Base-by-base conservation (phyloP, 1,140 invertebrate species). In the Potamilus streckersoni region DNA sequence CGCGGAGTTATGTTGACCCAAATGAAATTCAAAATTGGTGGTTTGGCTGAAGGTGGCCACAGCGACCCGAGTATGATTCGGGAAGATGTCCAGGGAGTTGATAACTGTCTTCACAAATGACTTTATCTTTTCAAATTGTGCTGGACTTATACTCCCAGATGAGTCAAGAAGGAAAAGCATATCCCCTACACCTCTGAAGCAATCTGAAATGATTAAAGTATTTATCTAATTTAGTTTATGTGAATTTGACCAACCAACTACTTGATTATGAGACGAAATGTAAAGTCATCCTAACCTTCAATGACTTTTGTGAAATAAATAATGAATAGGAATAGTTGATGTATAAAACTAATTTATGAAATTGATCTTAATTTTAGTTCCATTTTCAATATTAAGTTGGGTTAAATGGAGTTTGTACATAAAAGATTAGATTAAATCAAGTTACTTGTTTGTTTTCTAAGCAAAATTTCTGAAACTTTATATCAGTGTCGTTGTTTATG, bases 91-190 rank as follows among this genome's bases (percentile, higher is more conserved):
- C 58, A 80, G 71, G 16, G 69, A 72, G 55, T 71, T 76, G 16
- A 81, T 79, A 0, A 84, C 49, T 66, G 71, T 59, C 56, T 76
- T 57, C 19, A 84, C 59, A 63, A 80, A 82, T 19, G 38, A 14
- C 19, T 68, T 69, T 19, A 80, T 58, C 56, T 64, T 77, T 27
- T 69, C 58, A 62, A 81, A 83, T 55, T 83, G 80, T 6, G 62
- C 78, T 14, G 63, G 56, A 11, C 82, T 80, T 23, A 84, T 80
- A 63, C 80, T 80, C 57, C 75, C 82, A 15, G 83, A 82, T 2
- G 74, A 78, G 57, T 84, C 83, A 20, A 84, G 69, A 23, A 83
- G 69, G 69, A 84, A 80, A 2, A 80, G 73, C 2, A 84, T 78
- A 64, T 84, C 83, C 11, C 70, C 75, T 15, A 19, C 63, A 5